phyloP scores from a whole-genome alignment of 2,113 vertebrate species.

The Salvator merianae region DNA sequence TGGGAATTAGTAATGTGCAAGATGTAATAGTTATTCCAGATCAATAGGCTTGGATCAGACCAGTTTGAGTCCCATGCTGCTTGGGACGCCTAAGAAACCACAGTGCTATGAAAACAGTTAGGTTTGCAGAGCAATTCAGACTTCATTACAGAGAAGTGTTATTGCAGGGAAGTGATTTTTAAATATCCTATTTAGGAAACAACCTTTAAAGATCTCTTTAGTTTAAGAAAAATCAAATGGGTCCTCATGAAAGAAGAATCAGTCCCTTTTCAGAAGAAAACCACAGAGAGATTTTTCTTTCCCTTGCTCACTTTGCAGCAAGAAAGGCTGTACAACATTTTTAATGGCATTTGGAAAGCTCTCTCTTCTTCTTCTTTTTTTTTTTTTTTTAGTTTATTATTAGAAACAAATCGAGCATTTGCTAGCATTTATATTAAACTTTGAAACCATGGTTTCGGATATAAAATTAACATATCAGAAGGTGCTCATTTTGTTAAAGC shows the following conservation, averaged over 20 bases:
- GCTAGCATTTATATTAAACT: no score
- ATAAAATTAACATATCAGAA: no score
- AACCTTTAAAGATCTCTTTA: neutral
- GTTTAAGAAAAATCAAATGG: neutral
- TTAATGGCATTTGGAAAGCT: neutral
- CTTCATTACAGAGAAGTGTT: neutral
- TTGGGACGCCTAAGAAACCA: neutral
- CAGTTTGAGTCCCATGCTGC: neutral
- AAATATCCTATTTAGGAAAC: neutral
- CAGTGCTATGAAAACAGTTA: neutral
- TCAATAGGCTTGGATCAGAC: slow-evolving; percentile 13
- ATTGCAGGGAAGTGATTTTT: neutral
- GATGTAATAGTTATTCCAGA: neutral
- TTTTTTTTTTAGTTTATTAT: no score
- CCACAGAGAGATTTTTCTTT: neutral
- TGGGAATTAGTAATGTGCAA: slow-evolving; percentile 4
- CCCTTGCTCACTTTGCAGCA: neutral
- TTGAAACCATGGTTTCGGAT: no score
- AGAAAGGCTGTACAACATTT: neutral
- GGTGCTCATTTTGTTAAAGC: no score
- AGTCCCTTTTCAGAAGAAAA: neutral
- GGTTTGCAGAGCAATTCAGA: neutral
- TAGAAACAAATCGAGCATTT: no score
- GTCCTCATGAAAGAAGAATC: neutral
- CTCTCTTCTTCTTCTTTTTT: no score